Evolutionary conservation across 2,113 vertebrate genomes (phyloP).

Genomic region (Scomber scombrus): DNA sequence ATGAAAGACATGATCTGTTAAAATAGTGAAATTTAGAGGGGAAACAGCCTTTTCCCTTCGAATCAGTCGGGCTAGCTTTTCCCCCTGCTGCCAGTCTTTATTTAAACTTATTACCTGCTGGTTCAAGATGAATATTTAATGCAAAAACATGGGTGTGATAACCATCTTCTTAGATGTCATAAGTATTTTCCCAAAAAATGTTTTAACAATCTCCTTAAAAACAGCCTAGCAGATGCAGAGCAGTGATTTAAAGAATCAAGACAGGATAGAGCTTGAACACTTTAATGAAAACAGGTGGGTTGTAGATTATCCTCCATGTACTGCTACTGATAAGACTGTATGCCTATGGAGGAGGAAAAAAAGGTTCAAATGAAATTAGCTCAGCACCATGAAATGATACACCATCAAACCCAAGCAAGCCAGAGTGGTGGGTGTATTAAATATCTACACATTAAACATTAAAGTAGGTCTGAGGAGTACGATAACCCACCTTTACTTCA

Average conservation of each 20-base stretch:
- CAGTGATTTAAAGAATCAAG: not conserved
- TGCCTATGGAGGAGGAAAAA: not conserved
- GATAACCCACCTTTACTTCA: not conserved
- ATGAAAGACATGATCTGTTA: too few species aligned
- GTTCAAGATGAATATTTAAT: too few species aligned
- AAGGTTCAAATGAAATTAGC: not conserved
- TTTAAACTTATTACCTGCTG: too few species aligned
- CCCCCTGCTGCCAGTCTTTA: too few species aligned
- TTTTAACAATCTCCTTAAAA: not conserved
- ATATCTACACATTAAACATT: not conserved
- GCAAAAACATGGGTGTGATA: too few species aligned
- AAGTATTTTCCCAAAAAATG: not conserved
- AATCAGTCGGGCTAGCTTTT: too few species aligned
- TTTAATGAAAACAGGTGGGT: not conserved
- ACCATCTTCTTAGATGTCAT: too few species aligned
- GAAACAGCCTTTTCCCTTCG: too few species aligned
- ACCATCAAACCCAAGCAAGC: not conserved
- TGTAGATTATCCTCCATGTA: not conserved
- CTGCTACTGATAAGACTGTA: not conserved
- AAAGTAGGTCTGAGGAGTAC: not conserved
- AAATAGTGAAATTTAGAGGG: too few species aligned
- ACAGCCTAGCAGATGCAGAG: too few species aligned
- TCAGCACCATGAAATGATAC: not conserved
- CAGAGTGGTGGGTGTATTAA: not conserved
- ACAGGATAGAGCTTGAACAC: not conserved